Percentiles rank a stretch among this genome's conserved stretches.
Evolutionary conservation across 1,140 invertebrate species (phyloP).

Genomic region (Drosophila obscura): DNA sequence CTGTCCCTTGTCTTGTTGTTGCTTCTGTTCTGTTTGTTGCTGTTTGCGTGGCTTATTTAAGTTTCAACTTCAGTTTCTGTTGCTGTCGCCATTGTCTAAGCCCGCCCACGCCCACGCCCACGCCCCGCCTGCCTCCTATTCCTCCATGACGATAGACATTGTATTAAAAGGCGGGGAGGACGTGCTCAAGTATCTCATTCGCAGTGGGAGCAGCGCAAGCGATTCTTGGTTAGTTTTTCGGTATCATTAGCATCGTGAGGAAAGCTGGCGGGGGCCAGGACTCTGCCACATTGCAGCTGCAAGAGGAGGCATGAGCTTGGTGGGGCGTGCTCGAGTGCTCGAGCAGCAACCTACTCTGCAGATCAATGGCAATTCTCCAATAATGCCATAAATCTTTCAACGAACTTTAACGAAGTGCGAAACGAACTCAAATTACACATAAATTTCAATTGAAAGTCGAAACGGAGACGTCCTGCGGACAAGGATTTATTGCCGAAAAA

Average conservation of each 20-base stretch:
- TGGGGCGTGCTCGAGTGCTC: slow-evolving; percentile 37
- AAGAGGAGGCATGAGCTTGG: slow-evolving; percentile 15
- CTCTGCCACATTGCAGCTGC: slow-evolving; percentile 29
- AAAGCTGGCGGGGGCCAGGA: background rate
- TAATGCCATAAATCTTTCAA: slow-evolving; percentile 40
- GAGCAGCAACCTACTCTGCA: background rate
- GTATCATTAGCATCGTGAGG: slow-evolving; percentile 44
- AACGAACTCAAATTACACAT: slow-evolving; percentile 42
- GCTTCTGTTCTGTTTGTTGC: background rate
- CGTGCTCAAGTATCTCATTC: slow-evolving; percentile 58
- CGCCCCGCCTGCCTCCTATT: too few species aligned
- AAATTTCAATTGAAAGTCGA: slow-evolving; percentile 54
- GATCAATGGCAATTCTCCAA: slow-evolving; percentile 20
- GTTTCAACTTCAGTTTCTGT: slow-evolving; percentile 63
- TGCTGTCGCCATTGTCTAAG: slow-evolving; percentile 26
- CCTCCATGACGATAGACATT: slow-evolving; percentile 15
- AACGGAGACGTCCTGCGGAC: background rate
- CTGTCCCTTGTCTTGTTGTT: slow-evolving; percentile 3
- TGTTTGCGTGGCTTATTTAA: slow-evolving; percentile 60
- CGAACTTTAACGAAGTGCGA: slow-evolving; percentile 18
- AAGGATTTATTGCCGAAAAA: slow-evolving; percentile 48
- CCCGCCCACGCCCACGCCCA: background rate
- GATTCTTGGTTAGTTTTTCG: slow-evolving; percentile 18
- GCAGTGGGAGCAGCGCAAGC: slow-evolving; percentile 1
- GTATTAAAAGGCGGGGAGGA: slow-evolving; percentile 43